Evolutionary conservation across 2,113 vertebrate genomes (phyloP).

Genomic region (Clarias macrocephalus): DNA sequence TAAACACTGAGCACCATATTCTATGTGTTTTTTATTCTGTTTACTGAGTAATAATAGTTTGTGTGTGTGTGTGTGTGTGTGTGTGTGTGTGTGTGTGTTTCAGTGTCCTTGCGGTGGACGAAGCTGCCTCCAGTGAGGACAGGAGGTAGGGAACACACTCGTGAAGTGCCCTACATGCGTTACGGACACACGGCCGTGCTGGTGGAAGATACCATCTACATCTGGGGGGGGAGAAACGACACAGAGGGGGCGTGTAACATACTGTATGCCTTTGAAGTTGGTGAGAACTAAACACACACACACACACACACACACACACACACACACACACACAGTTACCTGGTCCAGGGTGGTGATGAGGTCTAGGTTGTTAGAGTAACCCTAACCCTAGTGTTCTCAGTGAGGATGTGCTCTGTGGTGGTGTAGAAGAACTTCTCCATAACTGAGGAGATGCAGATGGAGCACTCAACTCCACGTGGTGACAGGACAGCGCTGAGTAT

Average conservation of each 20-base stretch:
- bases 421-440: background rate
- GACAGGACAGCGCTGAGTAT: no score
- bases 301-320: background rate
- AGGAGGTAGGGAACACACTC: constrained; percentile 77
- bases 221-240: constrained; percentile 97
- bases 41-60: background rate
- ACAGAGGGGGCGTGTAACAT: constrained; percentile 97
- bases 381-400: no score
- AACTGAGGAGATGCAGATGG: background rate
- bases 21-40: background rate
- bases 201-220: constrained; percentile 91
- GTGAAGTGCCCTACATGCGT: constrained; percentile 96
- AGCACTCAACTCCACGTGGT: no score
- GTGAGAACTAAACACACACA: constrained; percentile 75
- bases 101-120: constrained; percentile 95
- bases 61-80: constrained; percentile 7
- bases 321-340: background rate
- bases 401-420: background rate
- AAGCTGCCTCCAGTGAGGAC: constrained; percentile 90
- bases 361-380: no score
- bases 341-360: background rate
- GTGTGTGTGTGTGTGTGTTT: background rate
- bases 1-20: background rate
- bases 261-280: constrained; percentile 96
- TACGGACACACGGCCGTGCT: constrained; percentile 97